Evolutionary conservation across 2,113 vertebrate genomes (phyloP).

Genomic region (Vidua chalybeata): DNA sequence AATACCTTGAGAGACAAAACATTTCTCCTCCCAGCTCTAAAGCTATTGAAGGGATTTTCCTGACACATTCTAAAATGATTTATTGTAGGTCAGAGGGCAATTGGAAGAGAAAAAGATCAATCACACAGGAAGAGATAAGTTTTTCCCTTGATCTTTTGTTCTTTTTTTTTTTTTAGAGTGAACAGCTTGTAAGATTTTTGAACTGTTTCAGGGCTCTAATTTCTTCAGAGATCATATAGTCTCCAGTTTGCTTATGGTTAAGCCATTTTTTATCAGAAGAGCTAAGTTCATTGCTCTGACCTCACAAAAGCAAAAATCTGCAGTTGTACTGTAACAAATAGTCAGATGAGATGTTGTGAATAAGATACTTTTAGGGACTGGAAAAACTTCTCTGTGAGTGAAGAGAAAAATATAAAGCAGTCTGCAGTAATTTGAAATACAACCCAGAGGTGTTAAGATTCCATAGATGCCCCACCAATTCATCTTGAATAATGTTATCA

Average conservation of each 20-base stretch:
- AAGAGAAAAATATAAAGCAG: neutral
- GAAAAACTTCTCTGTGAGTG: neutral
- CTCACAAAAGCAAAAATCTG: neutral
- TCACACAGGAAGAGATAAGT: conserved; percentile 51
- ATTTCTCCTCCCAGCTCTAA: conserved; percentile 13
- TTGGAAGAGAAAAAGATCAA: conserved; percentile 41
- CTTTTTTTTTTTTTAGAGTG: neutral
- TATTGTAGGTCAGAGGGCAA: conserved; percentile 53
- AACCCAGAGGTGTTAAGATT: neutral
- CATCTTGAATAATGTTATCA: neutral
- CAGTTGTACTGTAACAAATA: neutral
- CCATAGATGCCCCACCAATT: neutral
- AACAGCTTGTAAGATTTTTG: neutral
- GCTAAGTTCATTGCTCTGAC: neutral
- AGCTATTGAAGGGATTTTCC: conserved; percentile 43
- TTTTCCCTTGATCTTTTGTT: conserved; percentile 44
- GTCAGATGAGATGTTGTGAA: neutral
- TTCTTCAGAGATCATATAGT: neutral
- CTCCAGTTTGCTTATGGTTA: neutral
- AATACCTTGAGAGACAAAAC: conserved; percentile 16
- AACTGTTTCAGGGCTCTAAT: neutral
- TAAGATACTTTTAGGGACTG: neutral
- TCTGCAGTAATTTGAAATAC: neutral
- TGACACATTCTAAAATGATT: conserved; percentile 46
- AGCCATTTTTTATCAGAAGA: neutral